Evolutionary conservation across 2,113 vertebrate genomes (phyloP).

Genomic region (Meleagris gallopavo): DNA sequence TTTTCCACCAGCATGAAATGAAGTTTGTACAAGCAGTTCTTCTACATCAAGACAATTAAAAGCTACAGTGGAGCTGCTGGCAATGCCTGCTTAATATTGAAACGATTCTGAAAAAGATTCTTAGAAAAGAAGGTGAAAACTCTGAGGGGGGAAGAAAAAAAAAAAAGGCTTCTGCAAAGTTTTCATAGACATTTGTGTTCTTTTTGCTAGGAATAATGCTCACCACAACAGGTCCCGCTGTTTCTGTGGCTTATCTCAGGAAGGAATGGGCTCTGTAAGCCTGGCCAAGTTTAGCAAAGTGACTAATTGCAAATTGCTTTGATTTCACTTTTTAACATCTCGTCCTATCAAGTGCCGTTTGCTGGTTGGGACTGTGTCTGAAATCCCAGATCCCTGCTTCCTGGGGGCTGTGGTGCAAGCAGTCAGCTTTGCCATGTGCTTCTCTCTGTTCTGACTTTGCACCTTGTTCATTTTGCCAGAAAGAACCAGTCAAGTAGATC

Average conservation of each 20-base stretch:
- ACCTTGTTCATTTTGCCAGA: fast-evolving
- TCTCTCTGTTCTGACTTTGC: neutral
- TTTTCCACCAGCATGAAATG: neutral
- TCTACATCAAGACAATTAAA: neutral
- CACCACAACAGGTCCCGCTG: neutral
- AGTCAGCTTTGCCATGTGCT: neutral
- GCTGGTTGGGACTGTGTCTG: neutral
- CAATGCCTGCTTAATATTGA: neutral
- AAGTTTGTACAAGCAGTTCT: conserved; percentile 2
- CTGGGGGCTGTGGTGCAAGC: neutral
- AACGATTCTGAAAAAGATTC: conserved; percentile 13
- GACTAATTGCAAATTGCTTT: conserved; percentile 3
- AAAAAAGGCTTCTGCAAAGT: neutral
- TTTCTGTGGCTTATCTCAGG: neutral
- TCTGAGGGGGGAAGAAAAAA: neutral
- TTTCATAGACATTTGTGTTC: neutral
- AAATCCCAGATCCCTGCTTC: neutral
- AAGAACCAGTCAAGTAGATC: neutral
- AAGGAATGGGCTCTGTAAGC: neutral
- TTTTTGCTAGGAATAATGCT: neutral
- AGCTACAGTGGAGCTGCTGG: neutral
- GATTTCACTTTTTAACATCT: conserved; percentile 24
- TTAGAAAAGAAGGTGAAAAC: conserved; percentile 21
- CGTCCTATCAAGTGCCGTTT: neutral
- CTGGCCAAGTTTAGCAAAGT: neutral